Evolutionary conservation across 2,888 invertebrate species (phyloP), one percentile per base, ranked within the genome.

Genomic region (Halictus quadricinctus): DNA sequence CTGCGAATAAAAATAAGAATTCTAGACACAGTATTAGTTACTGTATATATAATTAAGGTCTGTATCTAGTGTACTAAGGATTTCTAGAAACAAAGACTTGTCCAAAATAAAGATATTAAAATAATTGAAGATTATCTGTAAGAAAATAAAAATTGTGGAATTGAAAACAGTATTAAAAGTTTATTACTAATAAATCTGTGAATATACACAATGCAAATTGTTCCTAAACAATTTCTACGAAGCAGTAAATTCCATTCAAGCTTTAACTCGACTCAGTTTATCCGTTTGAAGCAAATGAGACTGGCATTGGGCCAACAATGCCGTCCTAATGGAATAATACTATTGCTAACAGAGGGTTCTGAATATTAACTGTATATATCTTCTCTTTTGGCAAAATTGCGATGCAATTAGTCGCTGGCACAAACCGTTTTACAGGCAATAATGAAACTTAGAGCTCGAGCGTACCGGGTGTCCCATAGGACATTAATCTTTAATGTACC

Each of bases 351-450:
- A 36, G 50, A 36, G 29, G 48, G 29, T 48, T 21, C 18, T 48
- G 50, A 76, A 76, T 76, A 69, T 66, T 50, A 46, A 66, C 50
- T 36, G 50, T 66, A 66, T 66, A 76, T 66, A n/a, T 48, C 36
- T 13, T 36, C 7, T 66, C 25, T 60, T 41, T 29, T 15, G 43
- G 18, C 13, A 54, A 29, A 46, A 48, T 66, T 29, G 48, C 36
- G 48, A 12, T 4, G 48, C 50, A 76, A 66, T 76, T 66, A 36
- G 60, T 50, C 48, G 12, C n/a, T 46, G 66, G 2, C 29, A 21
- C 46, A 21, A 0, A 29, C 21, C 21, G 48, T n/a, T 50, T 66
- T n/a, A 48, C 36, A 21, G 21, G 43, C 66, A 50, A 48, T 36
- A 8, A 36, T 36, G 54, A 54, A 58, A n/a, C 54, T 58, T n/a